Evolutionary conservation across 2,113 vertebrate species (phyloP).

Genomic region (Caloenas nicobarica): DNA sequence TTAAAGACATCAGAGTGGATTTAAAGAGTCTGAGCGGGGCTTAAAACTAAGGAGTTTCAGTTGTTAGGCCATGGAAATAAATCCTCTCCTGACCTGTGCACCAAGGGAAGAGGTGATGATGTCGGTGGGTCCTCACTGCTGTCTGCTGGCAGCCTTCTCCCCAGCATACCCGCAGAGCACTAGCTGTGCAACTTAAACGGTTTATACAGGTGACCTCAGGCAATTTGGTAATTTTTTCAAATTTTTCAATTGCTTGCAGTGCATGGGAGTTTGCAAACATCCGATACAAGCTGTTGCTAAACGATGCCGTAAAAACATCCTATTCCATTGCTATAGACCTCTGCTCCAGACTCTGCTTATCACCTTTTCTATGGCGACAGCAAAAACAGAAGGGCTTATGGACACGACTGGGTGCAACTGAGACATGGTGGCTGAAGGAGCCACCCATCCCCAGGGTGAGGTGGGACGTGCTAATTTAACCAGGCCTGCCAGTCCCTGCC

Average conservation of each 20-base stretch:
- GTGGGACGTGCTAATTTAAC: not conserved
- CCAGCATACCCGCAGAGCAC: not conserved
- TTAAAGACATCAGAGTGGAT: not conserved
- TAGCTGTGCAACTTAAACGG: not conserved
- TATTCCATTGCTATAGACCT: not conserved
- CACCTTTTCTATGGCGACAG: not conserved
- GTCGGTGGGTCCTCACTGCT: not conserved
- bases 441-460: not conserved
- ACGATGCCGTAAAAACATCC: not conserved
- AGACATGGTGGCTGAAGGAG: not conserved
- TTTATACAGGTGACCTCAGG: not conserved
- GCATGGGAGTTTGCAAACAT: not conserved
- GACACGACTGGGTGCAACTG: not conserved
- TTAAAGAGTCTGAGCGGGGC: not conserved
- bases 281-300: not conserved
- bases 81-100: not conserved
- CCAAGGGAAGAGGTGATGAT: not conserved
- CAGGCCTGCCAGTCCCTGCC: not conserved
- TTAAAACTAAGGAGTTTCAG: conserved; percentile 3
- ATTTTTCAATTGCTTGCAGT: not conserved
- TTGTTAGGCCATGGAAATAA: not conserved
- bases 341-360: not conserved
- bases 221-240: not conserved
- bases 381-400: not conserved
- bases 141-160: not conserved